phyloP scores from a whole-genome alignment of 2,888 invertebrate genomes.

The Neoaliturus tenellus region DNA sequence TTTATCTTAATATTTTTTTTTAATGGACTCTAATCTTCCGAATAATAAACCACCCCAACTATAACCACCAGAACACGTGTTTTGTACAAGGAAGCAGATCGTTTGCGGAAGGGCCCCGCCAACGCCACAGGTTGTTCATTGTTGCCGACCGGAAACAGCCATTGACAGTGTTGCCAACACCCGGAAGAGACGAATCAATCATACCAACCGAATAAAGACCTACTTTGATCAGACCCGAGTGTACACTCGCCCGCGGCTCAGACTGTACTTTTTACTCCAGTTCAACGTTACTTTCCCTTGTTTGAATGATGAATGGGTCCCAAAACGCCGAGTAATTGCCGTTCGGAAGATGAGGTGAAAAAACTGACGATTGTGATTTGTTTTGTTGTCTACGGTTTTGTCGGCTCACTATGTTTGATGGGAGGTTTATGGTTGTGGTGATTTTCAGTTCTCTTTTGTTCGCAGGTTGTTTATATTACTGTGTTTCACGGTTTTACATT shows the following conservation, averaged over 20 bases:
- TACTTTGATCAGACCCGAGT: neutral
- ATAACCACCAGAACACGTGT: too few relatives aligned
- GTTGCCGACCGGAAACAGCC: conserved; percentile 4
- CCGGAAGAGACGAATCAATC: conserved; percentile 30
- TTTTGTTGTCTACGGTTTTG: neutral
- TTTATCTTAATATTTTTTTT: too few relatives aligned
- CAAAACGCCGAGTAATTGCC: neutral
- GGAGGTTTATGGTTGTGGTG: neutral
- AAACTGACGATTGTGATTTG: neutral
- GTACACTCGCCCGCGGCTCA: neutral
- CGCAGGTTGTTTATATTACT: too few relatives aligned
- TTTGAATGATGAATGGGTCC: neutral
- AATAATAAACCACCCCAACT: too few relatives aligned
- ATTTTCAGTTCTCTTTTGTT: neutral
- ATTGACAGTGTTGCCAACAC: conserved; percentile 20
- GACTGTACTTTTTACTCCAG: neutral
- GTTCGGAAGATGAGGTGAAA: conserved; percentile 23
- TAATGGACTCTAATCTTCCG: too few relatives aligned
- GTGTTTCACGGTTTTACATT: too few relatives aligned
- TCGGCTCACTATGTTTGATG: neutral
- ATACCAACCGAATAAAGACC: conserved; percentile 11
- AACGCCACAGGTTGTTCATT: conserved; percentile 20
- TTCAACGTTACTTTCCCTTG: neutral
- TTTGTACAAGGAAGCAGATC: neutral
- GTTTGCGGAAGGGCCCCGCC: neutral